Evolutionary conservation across 2,797 vertebrate species (phyloP).

Genomic region (Tragelaphus eurycerus): DNA sequence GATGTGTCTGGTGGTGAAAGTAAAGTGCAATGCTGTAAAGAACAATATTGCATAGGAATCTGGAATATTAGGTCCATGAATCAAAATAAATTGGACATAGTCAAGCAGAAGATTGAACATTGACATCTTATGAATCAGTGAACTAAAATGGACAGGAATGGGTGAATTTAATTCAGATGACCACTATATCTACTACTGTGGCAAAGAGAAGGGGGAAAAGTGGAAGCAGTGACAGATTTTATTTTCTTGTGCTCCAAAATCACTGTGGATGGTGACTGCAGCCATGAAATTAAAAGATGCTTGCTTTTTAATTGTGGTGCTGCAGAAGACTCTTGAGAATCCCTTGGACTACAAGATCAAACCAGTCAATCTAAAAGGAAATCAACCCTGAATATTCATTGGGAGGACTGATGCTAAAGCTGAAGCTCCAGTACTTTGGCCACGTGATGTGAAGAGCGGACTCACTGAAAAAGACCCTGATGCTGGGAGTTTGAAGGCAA

Average conservation of each 20-base stretch:
- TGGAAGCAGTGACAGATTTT: neutral
- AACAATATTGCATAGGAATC: neutral
- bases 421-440: neutral
- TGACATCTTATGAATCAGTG: neutral
- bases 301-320: neutral
- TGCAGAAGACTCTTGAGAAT: neutral
- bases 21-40: neutral
- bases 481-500: neutral
- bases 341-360: neutral
- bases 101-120: neutral
- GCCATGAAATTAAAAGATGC: neutral
- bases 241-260: neutral
- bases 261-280: neutral
- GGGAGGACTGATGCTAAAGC: neutral
- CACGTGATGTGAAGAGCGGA: neutral
- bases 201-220: neutral
- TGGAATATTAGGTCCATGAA: neutral
- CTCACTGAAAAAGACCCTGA: neutral
- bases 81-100: neutral
- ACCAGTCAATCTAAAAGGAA: neutral
- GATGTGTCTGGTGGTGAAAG: neutral
- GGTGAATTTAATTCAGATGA: neutral
- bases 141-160: neutral
- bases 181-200: neutral
- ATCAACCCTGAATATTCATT: neutral